Evolutionary conservation across 2,888 invertebrate genomes (phyloP), one percentile per base, ranked within the genome.

Genomic region (Hylaea fasciaria): DNA sequence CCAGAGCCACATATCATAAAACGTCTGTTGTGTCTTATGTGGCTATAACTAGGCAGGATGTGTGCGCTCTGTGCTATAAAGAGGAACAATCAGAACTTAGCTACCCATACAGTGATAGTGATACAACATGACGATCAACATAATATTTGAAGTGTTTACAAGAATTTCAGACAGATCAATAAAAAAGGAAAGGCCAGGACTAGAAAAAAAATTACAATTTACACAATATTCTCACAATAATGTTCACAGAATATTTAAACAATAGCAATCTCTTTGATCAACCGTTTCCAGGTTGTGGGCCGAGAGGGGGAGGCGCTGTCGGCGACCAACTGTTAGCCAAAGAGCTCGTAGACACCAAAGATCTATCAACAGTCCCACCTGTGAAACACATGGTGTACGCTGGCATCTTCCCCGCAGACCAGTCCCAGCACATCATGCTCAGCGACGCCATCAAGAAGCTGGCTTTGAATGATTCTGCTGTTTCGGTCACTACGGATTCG

Each of bases 381-480:
- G 86, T 92, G 0, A 86, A 84, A 29, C 93, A 93, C 64, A 93
- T 93, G 93, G 93, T 93, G 1, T 93, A 92, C 57, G 89, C 93
- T 10, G 93, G 93, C 0, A 93, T 98, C 58, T 99, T 96, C 87
- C 99, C 99, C 0, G 93, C 96, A 49, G 98, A 98, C 84, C 97
- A 98, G 79, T 96, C 97, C 0, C 96, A 98, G 78, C 96, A 96
- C 79, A 80, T 94, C 0, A 92, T 93, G 54, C 90, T 98, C 13
- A 93, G 95, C 72, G 94, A 93, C 76, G 97, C 99, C 11, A 95
- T 99, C 54, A 97, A 98, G 65, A 98, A 98, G 86, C 92, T 99
- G 46, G 94, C 95, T n/a, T 92, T 99, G 41, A 99, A 98, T 87
- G 99, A 99, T 88, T 96, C 97, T 7, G 98, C 97, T 61, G 98